These are phyloP conservation scores for Alethe diademata DNA, from an alignment of 2,113 vertebrate species.

Conservation along the genomic window DNA sequence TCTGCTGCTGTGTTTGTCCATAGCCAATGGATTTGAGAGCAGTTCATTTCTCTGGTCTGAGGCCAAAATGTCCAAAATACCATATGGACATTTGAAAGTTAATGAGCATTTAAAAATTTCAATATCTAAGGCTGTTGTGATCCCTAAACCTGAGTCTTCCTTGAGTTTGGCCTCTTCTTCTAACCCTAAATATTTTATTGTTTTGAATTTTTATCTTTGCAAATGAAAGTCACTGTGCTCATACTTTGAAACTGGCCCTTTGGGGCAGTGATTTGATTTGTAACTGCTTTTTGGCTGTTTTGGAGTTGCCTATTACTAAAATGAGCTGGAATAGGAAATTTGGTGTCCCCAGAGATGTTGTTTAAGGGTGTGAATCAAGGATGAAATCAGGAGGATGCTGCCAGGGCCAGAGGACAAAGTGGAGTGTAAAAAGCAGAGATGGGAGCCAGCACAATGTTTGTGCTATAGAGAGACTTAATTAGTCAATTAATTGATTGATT, in stretches of 20 bases:
- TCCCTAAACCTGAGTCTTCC: background rate
- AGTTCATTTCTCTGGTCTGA: background rate
- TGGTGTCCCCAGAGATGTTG: background rate
- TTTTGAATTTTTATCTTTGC: background rate
- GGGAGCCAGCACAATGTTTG: background rate
- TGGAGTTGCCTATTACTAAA: background rate
- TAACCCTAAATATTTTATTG: background rate
- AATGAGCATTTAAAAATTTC: background rate
- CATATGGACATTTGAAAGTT: conserved; percentile 39
- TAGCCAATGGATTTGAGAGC: conserved; percentile 40
- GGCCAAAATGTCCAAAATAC: conserved; percentile 50
- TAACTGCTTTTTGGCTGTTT: background rate
- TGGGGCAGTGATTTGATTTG: background rate
- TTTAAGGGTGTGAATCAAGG: background rate
- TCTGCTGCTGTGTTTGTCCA: conserved; percentile 54
- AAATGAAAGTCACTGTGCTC: accelerated
- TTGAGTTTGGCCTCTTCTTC: background rate
- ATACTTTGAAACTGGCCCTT: background rate
- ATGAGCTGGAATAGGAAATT: background rate
- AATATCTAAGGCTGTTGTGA: background rate
- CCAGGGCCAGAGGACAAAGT: background rate
- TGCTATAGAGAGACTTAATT: background rate
- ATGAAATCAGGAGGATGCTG: background rate
- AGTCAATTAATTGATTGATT: background rate
- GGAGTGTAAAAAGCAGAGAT: background rate